phyloP scores from a whole-genome alignment of 2,888 invertebrate genomes.

The Petrolisthes cinctipes region DNA sequence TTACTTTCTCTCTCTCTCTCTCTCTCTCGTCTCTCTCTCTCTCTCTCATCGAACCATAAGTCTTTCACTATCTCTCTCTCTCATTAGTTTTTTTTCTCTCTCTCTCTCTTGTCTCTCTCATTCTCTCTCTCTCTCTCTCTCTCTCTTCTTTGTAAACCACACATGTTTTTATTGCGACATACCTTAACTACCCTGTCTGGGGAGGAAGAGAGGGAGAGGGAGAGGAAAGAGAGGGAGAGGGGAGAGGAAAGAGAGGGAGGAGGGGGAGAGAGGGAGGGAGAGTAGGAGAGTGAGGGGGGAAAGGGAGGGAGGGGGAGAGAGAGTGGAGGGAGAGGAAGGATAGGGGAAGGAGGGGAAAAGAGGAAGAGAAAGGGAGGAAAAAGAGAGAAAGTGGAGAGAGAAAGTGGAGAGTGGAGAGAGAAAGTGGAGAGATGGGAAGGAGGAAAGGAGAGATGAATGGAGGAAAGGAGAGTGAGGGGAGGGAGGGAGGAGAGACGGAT shows the following conservation, averaged over 20 bases:
- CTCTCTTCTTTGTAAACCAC: not conserved
- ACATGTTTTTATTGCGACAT: not conserved
- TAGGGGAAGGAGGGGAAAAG: not conserved
- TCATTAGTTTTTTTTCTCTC: no score
- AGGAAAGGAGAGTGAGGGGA: not conserved
- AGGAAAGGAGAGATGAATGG: not conserved
- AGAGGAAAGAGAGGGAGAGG: not conserved
- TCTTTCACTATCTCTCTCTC: no score
- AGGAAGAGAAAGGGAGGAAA: not conserved
- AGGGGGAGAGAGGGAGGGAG: not conserved
- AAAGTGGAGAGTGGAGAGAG: not conserved
- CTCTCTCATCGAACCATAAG: no score
- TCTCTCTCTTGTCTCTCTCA: not conserved
- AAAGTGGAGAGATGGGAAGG: not conserved
- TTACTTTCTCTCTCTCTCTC: no score
- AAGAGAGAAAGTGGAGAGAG: not conserved
- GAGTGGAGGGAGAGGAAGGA: no score
- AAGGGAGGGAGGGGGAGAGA: no score
- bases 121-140: not conserved
- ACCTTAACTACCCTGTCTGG: no score
- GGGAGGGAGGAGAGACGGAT: not conserved
- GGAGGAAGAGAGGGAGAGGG: not conserved
- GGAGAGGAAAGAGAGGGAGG: not conserved
- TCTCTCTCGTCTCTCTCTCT: no score
- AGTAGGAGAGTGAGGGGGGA: not conserved